These are phyloP conservation scores for Lasioglossum calceatum DNA, from an alignment of 2,888 invertebrate species.

Conservation along the genomic window DNA sequence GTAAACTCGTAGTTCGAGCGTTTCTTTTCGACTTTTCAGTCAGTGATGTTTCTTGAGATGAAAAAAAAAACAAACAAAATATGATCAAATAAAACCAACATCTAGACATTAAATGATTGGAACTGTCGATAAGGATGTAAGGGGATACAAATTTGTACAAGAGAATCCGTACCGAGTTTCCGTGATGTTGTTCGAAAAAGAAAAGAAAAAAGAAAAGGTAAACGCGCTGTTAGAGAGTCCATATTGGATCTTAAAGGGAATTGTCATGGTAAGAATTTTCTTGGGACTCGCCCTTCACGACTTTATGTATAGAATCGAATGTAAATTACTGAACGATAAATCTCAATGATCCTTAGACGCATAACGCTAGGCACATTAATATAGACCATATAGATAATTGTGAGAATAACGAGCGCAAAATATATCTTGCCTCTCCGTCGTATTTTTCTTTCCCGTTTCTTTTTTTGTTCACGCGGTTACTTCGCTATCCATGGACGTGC, in stretches of 20 bases:
- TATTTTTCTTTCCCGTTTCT: slow-evolving; percentile 33
- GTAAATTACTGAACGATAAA: slow-evolving; percentile 69
- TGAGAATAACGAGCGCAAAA: slow-evolving; percentile 50
- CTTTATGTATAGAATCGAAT: slow-evolving; percentile 69
- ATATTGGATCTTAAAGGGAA: slow-evolving; percentile 58
- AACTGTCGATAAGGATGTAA: slow-evolving; percentile 30
- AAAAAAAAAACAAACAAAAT: slow-evolving; percentile 12
- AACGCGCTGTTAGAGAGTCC: slow-evolving; percentile 35
- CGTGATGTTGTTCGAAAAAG: slow-evolving; percentile 19
- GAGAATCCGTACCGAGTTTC: slow-evolving; percentile 43
- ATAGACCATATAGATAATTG: slow-evolving; percentile 60
- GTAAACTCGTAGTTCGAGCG: slow-evolving; percentile 24
- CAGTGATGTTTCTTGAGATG: slow-evolving; percentile 14
- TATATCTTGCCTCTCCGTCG: slow-evolving; percentile 62
- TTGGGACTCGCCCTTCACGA: slow-evolving; percentile 55
- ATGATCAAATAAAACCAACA: neutral
- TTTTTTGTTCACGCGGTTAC: slow-evolving; percentile 50
- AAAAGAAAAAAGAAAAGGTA: neutral
- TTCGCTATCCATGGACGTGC: slow-evolving; percentile 22
- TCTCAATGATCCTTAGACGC: slow-evolving; percentile 62
- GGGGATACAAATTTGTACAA: slow-evolving; percentile 35
- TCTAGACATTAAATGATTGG: slow-evolving; percentile 29
- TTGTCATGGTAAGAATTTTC: slow-evolving; percentile 65
- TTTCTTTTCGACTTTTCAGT: slow-evolving; percentile 31
- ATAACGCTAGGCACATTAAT: slow-evolving; percentile 64